phyloP scores from a whole-genome alignment of 2,888 invertebrate species.

The Diarsia rubi region DNA sequence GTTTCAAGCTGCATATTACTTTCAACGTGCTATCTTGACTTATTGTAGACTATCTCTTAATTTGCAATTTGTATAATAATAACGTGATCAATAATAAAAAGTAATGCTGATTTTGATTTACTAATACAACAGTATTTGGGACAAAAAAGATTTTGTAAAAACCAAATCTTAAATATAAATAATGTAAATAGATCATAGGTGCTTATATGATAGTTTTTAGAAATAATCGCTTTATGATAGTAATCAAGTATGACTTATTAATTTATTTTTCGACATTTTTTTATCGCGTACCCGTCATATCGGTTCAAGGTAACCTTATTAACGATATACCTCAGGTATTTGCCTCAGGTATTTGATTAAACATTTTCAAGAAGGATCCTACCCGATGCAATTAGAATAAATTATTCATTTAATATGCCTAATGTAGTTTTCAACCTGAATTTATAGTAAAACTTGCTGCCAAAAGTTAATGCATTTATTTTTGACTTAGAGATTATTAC shows the following conservation, averaged over 20 bases:
- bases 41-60: slow-evolving; percentile 3
- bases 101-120: slow-evolving; percentile 9
- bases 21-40: slow-evolving; percentile 26
- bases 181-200: slow-evolving; percentile 17
- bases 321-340: slow-evolving; percentile 30
- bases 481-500: neutral
- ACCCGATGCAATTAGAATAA: neutral
- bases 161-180: neutral
- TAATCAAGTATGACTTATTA: slow-evolving; percentile 35
- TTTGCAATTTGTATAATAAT: slow-evolving; percentile 3
- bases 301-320: slow-evolving; percentile 60
- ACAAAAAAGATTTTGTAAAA: slow-evolving; percentile 9
- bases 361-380: neutral
- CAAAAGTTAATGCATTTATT: neutral
- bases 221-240: slow-evolving; percentile 38
- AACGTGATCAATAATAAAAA: slow-evolving; percentile 7
- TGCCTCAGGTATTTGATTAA: slow-evolving; percentile 4
- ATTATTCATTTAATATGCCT: neutral
- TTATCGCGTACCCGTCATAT: slow-evolving; percentile 52
- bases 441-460: neutral
- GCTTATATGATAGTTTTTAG: slow-evolving; percentile 7
- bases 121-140: slow-evolving; percentile 7
- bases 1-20: slow-evolving; percentile 29
- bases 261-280: slow-evolving; percentile 47
- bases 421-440: neutral